phyloP scores from a whole-genome alignment of 2,888 invertebrate species.

The Eupithecia centaureata region DNA sequence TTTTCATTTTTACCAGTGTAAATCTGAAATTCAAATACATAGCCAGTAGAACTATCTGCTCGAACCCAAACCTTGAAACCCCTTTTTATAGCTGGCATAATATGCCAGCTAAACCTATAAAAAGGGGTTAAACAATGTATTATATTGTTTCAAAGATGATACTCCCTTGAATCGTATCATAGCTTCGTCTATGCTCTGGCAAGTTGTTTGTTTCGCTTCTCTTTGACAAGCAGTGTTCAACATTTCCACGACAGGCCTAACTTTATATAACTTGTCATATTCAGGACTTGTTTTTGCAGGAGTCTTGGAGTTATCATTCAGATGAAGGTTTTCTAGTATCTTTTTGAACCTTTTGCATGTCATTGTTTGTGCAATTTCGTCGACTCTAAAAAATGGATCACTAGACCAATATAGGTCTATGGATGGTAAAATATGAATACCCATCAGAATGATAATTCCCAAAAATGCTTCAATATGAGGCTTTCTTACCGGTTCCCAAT shows the following conservation, averaged over 20 bases:
- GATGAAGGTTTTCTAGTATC: constrained; percentile 24
- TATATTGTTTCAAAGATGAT: too few species aligned
- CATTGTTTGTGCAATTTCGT: constrained; percentile 34
- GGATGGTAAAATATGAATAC: constrained; percentile 35
- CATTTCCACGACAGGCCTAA: constrained; percentile 30
- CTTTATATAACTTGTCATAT: constrained; percentile 41
- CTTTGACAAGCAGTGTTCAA: constrained; percentile 36
- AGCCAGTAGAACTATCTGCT: too few species aligned
- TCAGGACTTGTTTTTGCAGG: constrained; percentile 33
- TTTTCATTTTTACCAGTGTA: too few species aligned
- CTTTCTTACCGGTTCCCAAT: constrained; percentile 26
- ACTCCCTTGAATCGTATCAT: too few species aligned
- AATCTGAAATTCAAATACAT: too few species aligned
- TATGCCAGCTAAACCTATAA: too few species aligned
- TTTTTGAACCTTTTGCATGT: constrained; percentile 33
- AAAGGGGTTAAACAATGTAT: too few species aligned
- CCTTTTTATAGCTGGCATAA: too few species aligned
- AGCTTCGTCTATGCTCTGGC: too few species aligned
- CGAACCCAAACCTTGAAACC: too few species aligned
- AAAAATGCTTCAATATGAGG: constrained; percentile 35
- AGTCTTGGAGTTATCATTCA: constrained; percentile 32
- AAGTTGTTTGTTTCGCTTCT: constrained; percentile 36
- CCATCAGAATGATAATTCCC: constrained; percentile 42
- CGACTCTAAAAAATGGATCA: constrained; percentile 34
- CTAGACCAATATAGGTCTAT: constrained; percentile 41